phyloP scores from a whole-genome alignment of 2,113 vertebrate species.

The Aplodontia rufa region DNA sequence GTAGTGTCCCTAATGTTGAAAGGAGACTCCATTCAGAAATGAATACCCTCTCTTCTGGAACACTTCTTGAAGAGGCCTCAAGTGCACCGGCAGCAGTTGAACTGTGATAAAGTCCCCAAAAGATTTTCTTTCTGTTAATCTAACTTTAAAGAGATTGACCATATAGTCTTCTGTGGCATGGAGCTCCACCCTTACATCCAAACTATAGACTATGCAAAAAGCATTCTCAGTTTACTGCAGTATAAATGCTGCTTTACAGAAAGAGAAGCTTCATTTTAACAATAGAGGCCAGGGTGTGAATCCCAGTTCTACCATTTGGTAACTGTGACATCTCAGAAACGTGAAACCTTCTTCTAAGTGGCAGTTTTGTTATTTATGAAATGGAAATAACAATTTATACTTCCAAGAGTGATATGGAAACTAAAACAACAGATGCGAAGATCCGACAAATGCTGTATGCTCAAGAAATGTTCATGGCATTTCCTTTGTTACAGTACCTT shows the following conservation, averaged over 20 bases:
- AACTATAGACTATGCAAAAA: background rate
- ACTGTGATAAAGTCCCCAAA: background rate
- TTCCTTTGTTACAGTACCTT: background rate
- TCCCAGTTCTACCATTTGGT: background rate
- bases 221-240: background rate
- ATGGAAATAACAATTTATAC: background rate
- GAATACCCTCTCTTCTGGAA: constrained; percentile 16
- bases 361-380: background rate
- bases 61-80: background rate
- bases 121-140: background rate
- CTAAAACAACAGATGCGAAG: background rate
- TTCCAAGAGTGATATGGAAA: background rate
- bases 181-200: background rate
- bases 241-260: background rate
- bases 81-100: background rate
- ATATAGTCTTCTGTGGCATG: background rate
- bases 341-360: background rate
- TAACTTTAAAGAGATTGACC: background rate
- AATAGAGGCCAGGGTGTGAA: background rate
- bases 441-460: background rate
- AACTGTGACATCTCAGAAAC: background rate
- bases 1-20: constrained; percentile 13
- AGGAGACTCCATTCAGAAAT: constrained; percentile 48
- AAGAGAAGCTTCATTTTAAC: background rate
- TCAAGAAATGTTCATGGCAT: background rate